Percentiles rank a stretch among this genome's conserved stretches.
Conservation (phyloP, 2,113 vertebrate species). For the Megaceryle torquata region DNA sequence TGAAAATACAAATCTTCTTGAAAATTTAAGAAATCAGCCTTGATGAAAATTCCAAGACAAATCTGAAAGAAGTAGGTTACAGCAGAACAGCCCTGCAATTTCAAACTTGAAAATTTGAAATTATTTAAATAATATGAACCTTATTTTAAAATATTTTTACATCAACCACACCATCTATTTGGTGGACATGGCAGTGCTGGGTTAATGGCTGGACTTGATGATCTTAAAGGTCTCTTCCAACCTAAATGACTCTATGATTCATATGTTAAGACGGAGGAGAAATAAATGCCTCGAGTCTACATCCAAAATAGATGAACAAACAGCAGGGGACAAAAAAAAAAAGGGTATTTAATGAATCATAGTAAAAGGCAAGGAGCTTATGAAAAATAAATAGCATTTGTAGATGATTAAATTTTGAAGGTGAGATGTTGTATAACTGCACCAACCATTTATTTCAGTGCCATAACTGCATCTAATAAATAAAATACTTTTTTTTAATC, state of each 20-base stretch:
- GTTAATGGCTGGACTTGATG: not conserved
- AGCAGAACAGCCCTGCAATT: not conserved
- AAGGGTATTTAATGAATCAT: not conserved
- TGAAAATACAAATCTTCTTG: not conserved
- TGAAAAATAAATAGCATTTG: conserved; percentile 45
- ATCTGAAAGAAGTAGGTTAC: not conserved
- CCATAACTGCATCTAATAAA: conserved; percentile 21
- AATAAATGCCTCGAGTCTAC: not conserved
- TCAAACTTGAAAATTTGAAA: not conserved
- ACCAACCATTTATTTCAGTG: conserved; percentile 35
- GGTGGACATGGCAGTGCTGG: not conserved
- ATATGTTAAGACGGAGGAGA: not conserved
- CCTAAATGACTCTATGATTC: not conserved
- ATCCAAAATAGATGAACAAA: conserved; percentile 10
- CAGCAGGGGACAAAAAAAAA: not conserved
- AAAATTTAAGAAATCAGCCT: not conserved
- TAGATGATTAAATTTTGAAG: conserved; percentile 55
- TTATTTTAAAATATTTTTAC: not conserved
- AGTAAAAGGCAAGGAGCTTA: conserved; percentile 6
- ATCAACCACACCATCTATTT: not conserved
- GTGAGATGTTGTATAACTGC: conserved; percentile 3
- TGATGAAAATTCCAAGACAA: not conserved
- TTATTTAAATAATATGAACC: not conserved
- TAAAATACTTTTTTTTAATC: not conserved
- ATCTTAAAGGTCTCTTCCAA: not conserved